phyloP scores from a whole-genome alignment of 2,113 vertebrate species.

The Candoia aspera region DNA sequence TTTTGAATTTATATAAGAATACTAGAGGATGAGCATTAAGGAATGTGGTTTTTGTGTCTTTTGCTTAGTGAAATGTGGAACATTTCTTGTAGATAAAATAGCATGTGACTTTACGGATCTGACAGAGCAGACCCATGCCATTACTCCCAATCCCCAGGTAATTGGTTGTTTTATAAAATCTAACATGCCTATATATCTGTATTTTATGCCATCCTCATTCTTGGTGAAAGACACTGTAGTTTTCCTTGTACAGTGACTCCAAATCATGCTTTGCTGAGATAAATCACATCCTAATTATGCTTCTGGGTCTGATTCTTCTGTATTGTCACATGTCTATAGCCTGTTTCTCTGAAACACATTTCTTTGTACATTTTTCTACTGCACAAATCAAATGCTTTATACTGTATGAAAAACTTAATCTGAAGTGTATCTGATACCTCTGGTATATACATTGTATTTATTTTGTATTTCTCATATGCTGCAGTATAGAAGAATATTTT shows the following conservation, averaged over 20 bases:
- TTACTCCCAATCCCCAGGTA: slow-evolving; percentile 12
- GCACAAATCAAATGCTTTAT: slow-evolving; percentile 1
- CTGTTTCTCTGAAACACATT: background rate
- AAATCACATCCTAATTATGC: background rate
- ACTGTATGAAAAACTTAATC: background rate
- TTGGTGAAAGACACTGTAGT: background rate
- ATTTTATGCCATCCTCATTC: background rate
- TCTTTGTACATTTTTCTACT: background rate
- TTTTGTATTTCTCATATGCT: background rate
- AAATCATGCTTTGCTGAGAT: background rate
- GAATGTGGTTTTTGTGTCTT: background rate
- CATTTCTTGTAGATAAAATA: slow-evolving; percentile 27
- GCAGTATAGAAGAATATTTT: background rate
- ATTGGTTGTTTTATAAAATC: slow-evolving; percentile 3
- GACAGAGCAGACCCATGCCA: slow-evolving; percentile 13
- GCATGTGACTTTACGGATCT: slow-evolving; percentile 29
- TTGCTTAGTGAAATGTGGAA: slow-evolving; percentile 11
- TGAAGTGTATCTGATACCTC: background rate
- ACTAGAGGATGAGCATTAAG: background rate
- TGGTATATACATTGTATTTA: background rate
- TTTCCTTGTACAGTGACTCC: background rate
- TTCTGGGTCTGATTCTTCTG: slow-evolving; percentile 8
- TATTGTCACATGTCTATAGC: slow-evolving; percentile 20
- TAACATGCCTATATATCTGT: background rate
- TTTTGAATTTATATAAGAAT: background rate